A percentile compares a stretch with the other conserved stretches of the same genome.
phyloP scores from a whole-genome alignment of 2,888 invertebrate genomes.

The Strigamia transsilvanica region DNA sequence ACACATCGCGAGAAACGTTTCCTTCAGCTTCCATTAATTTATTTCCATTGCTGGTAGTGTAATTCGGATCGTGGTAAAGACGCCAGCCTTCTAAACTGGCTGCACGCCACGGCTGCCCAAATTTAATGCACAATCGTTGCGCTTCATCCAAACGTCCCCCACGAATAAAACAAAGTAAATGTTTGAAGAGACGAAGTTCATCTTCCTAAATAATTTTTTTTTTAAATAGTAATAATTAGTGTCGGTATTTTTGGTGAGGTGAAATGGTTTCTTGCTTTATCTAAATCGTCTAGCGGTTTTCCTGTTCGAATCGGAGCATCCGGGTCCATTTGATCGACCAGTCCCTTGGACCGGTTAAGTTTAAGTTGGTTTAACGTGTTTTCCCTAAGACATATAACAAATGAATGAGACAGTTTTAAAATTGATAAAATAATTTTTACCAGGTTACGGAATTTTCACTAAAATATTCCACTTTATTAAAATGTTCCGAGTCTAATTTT shows the following conservation, averaged over 20 bases:
- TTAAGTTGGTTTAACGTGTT: constrained; percentile 85
- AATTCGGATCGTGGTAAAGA: constrained; percentile 85
- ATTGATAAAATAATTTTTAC: constrained; percentile 59
- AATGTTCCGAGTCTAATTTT: constrained; percentile 63
- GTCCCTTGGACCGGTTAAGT: constrained; percentile 60
- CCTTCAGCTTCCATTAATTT: constrained; percentile 75
- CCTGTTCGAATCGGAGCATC: constrained; percentile 86
- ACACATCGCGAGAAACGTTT: constrained; percentile 73
- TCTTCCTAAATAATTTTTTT: constrained; percentile 70
- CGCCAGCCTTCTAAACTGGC: constrained; percentile 91
- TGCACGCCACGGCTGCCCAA: constrained; percentile 92
- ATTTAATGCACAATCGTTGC: constrained; percentile 80
- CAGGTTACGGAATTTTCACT: constrained; percentile 85
- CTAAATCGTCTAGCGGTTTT: constrained; percentile 82
- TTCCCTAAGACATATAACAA: constrained; percentile 68
- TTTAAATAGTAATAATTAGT: neutral
- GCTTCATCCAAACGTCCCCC: constrained; percentile 88
- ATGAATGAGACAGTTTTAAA: neutral
- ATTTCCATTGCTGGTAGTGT: constrained; percentile 64
- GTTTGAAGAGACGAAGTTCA: constrained; percentile 71
- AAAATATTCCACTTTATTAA: constrained; percentile 73
- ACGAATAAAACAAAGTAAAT: constrained; percentile 79
- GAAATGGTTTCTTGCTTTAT: constrained; percentile 66
- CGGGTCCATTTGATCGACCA: constrained; percentile 81
- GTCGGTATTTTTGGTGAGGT: neutral